Percentiles rank a stretch among this genome's conserved stretches.
These are phyloP conservation scores for Oopsacas minuta DNA, from an alignment of 37 sponge, comb jelly and placozoan genomes.

Conservation along the genomic window DNA sequence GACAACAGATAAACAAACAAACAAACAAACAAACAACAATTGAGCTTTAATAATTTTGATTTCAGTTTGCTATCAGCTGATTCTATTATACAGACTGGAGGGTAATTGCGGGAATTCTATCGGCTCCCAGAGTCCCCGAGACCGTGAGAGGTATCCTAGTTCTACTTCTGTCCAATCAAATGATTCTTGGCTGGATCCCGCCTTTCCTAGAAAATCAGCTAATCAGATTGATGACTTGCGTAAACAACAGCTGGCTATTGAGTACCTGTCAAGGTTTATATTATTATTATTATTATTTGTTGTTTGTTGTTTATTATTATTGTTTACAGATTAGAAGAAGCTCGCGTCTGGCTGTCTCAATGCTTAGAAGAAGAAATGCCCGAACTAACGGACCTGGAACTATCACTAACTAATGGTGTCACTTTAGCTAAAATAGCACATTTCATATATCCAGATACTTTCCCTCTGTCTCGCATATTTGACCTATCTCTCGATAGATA, in stretches of 20 bases:
- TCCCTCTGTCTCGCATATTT: constrained; percentile 68
- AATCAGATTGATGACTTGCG: neutral
- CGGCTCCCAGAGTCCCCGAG: neutral
- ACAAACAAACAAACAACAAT: too few relatives aligned
- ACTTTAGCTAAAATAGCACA: constrained; percentile 76
- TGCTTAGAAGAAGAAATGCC: constrained; percentile 86
- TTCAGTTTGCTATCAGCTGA: too few relatives aligned
- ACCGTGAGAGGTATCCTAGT: neutral
- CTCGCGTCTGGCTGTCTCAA: constrained; percentile 93
- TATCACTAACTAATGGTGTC: constrained; percentile 84
- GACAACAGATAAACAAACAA: too few relatives aligned
- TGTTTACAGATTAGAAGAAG: constrained; percentile 95
- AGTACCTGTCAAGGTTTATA: neutral
- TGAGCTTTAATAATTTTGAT: too few relatives aligned
- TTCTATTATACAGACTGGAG: too few relatives aligned
- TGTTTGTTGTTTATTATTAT: constrained; percentile 61
- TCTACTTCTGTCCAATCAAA: neutral
- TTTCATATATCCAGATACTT: constrained; percentile 76
- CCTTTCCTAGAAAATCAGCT: neutral
- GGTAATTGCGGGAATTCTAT: neutral
- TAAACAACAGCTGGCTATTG: neutral
- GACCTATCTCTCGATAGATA: constrained; percentile 44
- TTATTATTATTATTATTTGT: too few relatives aligned
- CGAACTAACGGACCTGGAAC: constrained; percentile 77
- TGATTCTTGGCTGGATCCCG: constrained; percentile 4